Percentiles rank a stretch among this genome's conserved stretches.
Evolutionary conservation across 2,113 vertebrate species (phyloP).

Genomic region (Tautogolabrus adspersus): DNA sequence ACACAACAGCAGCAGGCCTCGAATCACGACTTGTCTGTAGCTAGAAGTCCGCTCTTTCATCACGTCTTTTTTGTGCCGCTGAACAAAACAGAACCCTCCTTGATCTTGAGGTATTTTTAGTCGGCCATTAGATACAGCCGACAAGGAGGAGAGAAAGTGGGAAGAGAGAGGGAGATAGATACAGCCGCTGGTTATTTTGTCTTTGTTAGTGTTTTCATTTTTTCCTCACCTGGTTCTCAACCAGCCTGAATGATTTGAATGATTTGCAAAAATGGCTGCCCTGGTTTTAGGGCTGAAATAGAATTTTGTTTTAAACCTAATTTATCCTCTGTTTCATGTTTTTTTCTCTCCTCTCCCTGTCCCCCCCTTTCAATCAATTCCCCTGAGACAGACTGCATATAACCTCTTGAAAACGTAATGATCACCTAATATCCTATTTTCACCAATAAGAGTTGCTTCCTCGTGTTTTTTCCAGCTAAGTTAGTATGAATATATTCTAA

Average conservation of each 20-base stretch:
- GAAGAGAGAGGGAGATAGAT: constrained; percentile 10
- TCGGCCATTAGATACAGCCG: constrained; percentile 45
- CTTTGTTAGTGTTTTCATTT: constrained; percentile 59
- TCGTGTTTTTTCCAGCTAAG: constrained; percentile 11
- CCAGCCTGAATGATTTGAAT: constrained; percentile 9
- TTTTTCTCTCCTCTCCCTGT: background rate
- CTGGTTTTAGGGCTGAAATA: constrained; percentile 44
- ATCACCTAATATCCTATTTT: constrained; percentile 37
- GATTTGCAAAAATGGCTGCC: constrained; percentile 45
- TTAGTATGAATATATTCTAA: constrained; percentile 21
- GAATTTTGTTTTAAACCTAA: constrained; percentile 52
- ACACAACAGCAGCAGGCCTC: background rate
- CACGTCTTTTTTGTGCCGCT: constrained; percentile 28
- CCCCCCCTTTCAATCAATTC: constrained; percentile 61
- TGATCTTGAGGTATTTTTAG: constrained; percentile 58
- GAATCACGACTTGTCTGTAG: constrained; percentile 20
- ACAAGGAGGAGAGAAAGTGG: constrained; percentile 26
- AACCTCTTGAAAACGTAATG: constrained; percentile 36
- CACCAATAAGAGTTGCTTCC: constrained; percentile 30
- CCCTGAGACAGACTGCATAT: constrained; percentile 30
- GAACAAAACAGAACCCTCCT: constrained; percentile 30
- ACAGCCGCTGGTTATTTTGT: constrained; percentile 62
- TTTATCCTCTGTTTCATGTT: constrained; percentile 56
- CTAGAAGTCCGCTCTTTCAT: constrained; percentile 40
- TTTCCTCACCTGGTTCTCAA: constrained; percentile 10